Percentiles rank a stretch among this genome's conserved stretches.
These are phyloP conservation scores for Chymomyza procnemis DNA, from an alignment of 2,888 invertebrate genomes.

Conservation along the genomic window DNA sequence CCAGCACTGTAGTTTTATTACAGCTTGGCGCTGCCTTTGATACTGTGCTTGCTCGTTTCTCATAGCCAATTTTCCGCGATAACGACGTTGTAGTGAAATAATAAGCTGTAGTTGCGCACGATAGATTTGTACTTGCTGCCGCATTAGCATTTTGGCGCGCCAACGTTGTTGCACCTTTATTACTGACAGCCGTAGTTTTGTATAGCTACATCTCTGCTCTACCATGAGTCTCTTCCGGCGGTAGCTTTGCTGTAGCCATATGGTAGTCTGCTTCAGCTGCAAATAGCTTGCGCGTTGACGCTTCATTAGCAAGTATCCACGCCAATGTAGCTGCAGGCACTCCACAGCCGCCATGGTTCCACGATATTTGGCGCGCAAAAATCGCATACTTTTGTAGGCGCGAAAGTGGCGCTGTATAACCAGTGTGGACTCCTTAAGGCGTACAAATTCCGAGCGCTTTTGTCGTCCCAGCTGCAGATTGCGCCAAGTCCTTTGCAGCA, in stretches of 20 bases:
- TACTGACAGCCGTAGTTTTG: slow-evolving; percentile 42
- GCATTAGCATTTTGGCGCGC: slow-evolving; percentile 60
- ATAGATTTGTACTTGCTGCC: slow-evolving; percentile 47
- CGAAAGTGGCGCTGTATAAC: slow-evolving; percentile 64
- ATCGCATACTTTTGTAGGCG: slow-evolving; percentile 68
- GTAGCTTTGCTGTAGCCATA: slow-evolving; percentile 54
- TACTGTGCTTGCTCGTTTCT: slow-evolving; percentile 40
- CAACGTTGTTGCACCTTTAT: slow-evolving; percentile 76
- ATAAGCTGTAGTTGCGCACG: slow-evolving; percentile 53
- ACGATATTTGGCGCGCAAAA: slow-evolving; percentile 67
- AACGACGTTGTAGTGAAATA: slow-evolving; percentile 68
- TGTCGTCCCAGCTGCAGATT: background rate
- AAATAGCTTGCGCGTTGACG: slow-evolving; percentile 28
- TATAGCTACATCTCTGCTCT: slow-evolving; percentile 48
- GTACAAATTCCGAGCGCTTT: background rate
- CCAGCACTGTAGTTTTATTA: slow-evolving; percentile 59
- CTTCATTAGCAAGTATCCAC: slow-evolving; percentile 53
- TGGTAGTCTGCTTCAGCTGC: slow-evolving; percentile 24
- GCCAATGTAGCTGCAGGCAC: slow-evolving; percentile 76
- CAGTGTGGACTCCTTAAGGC: slow-evolving; percentile 58
- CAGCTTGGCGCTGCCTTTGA: slow-evolving; percentile 47
- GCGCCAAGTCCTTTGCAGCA: background rate
- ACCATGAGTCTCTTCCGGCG: slow-evolving; percentile 57
- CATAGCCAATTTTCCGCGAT: slow-evolving; percentile 70
- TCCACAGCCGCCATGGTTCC: slow-evolving; percentile 65